phyloP scores from a whole-genome alignment of 2,113 vertebrate genomes.

The Leuciscus idus region DNA sequence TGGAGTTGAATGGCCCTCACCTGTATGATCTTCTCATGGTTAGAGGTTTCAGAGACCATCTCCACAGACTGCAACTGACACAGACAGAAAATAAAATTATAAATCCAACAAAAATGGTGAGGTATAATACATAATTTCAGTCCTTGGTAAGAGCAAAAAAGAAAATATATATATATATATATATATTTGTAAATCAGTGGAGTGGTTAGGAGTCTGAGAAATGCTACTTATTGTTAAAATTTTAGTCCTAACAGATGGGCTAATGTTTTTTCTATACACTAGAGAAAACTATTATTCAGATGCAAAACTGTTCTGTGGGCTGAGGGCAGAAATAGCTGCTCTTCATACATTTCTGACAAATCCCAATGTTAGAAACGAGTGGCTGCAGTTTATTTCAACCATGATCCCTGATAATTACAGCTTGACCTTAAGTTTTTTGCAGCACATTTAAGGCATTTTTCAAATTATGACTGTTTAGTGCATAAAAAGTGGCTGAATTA shows the following conservation, averaged over 20 bases:
- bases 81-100: conserved; percentile 29
- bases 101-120: neutral
- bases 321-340: neutral
- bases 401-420: neutral
- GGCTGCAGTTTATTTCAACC: neutral
- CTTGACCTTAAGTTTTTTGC: neutral
- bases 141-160: neutral
- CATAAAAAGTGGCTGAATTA: neutral
- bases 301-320: neutral
- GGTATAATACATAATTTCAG: neutral
- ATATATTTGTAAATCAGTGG: neutral
- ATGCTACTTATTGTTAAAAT: neutral
- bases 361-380: neutral
- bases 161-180: neutral
- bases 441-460: neutral
- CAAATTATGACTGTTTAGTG: neutral
- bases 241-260: too few species aligned
- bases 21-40: conserved; percentile 71
- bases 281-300: neutral
- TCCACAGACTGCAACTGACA: conserved; percentile 72
- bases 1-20: conserved; percentile 57
- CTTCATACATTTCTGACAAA: neutral
- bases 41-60: conserved; percentile 60
- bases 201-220: neutral
- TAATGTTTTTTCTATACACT: neutral